A percentile compares a stretch with the other conserved stretches of the same genome.
Evolutionary conservation across 2,113 vertebrate species (phyloP).

Genomic region (Taxidea taxus): DNA sequence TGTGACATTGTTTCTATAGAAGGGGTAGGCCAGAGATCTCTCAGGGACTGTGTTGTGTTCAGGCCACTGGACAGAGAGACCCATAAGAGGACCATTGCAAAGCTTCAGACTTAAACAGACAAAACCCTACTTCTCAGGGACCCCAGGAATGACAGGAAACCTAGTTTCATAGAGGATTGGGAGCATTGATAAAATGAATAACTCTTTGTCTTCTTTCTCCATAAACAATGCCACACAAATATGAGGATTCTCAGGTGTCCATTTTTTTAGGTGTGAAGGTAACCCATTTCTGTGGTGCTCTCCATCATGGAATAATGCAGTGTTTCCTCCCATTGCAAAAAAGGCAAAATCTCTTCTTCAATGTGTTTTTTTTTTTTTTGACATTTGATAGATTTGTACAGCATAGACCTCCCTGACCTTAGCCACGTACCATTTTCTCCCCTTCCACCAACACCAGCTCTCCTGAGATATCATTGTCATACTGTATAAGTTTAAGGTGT

Average conservation of each 20-base stretch:
- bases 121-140: slow-evolving; percentile 2
- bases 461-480: neutral
- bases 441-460: neutral
- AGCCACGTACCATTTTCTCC: neutral
- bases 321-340: neutral
- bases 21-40: neutral
- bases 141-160: neutral
- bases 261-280: neutral
- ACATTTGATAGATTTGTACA: neutral
- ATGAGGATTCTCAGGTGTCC: neutral
- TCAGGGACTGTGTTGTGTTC: neutral
- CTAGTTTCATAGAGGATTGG: neutral
- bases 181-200: neutral
- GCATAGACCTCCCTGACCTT: neutral
- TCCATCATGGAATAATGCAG: neutral
- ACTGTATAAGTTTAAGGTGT: neutral
- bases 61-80: neutral
- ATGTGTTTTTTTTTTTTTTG: neutral
- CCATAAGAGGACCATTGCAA: neutral
- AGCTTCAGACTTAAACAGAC: slow-evolving; percentile 9
- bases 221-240: neutral
- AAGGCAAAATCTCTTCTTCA: neutral
- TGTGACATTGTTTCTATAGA: slow-evolving; percentile 54
- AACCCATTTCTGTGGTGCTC: neutral
- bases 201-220: neutral